Evolutionary conservation across 2,797 vertebrate genomes (phyloP), one percentile per base, ranked within the genome.

Genomic region (Antrozous pallidus): DNA sequence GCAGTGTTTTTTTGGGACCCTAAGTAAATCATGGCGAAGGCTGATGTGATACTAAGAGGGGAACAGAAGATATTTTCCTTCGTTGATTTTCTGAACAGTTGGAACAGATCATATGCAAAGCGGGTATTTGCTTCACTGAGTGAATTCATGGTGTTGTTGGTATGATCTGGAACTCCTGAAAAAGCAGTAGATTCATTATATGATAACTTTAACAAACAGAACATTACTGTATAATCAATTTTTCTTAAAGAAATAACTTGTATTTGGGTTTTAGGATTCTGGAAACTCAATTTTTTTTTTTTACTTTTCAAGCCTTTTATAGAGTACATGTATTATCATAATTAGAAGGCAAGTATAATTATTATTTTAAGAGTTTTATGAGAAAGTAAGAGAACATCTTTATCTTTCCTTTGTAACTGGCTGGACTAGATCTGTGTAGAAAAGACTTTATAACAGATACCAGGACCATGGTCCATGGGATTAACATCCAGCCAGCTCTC

Each of bases 41-140:
- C 89, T n/a, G 83, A 8, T 2, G 63, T 4, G 40, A 96, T 56
- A 22, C 87, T 95, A 8, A 49, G 0, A 0, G 95, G 90, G 11
- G 89, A 94, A 0, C 0, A 47, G 91, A 96, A 96, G 65, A 94
- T 33, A 3, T 96, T 97, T 3, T 18, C 47, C 18, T 69, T 2
- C 1, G 71, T 0, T n/a, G 54, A 84, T 33, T 38, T 40, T 63
- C 38, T 82, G 6, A 97, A 10, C 40, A 77, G 22, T 10, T 28
- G 47, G 26, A 80, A 95, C 40, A 97, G 54, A 6, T 95, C 93
- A 1, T 87, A 3, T 2, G 71, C n/a, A 10, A 96, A 95, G 14
- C 33, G 56, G 24, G 5, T 47, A n/a, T 38, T 78, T 3, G 85
- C 81, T n/a, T 84, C 71, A 63, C 65, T 38, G 45, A 96, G 81